Conservation (phyloP, 1,140 invertebrate genomes). For the Aphaenogaster rudis region DNA sequence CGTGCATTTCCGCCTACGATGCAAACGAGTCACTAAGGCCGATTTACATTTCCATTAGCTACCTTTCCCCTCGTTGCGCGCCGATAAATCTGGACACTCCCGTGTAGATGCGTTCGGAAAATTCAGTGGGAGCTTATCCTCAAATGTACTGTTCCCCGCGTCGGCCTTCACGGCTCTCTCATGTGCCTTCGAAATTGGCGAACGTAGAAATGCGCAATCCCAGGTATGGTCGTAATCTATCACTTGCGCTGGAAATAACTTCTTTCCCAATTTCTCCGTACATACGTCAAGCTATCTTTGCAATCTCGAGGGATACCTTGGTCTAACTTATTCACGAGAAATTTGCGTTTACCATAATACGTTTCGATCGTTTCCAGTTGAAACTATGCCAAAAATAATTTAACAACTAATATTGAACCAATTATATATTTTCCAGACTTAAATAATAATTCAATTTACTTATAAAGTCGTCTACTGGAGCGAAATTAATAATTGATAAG, state of each 20-base stretch:
- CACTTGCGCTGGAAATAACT: slow-evolving; percentile 37
- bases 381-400: background rate
- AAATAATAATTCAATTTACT: background rate
- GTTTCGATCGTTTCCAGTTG: background rate
- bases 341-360: background rate
- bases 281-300: slow-evolving; percentile 11
- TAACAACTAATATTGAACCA: background rate
- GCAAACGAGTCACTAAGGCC: slow-evolving; percentile 78
- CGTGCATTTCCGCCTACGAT: slow-evolving; percentile 75
- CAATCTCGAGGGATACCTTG: slow-evolving; percentile 7
- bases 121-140: slow-evolving; percentile 43
- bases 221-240: slow-evolving; percentile 24
- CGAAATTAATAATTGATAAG: background rate
- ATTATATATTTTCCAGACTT: background rate
- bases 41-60: slow-evolving; percentile 81
- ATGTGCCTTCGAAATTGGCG: slow-evolving; percentile 11
- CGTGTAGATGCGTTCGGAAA: slow-evolving; percentile 45
- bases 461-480: background rate
- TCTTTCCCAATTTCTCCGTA: slow-evolving; percentile 28
- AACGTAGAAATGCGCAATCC: slow-evolving; percentile 20
- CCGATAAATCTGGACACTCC: slow-evolving; percentile 68
- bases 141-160: slow-evolving; percentile 3
- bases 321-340: background rate
- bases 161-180: background rate
- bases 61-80: slow-evolving; percentile 41